phyloP scores from a whole-genome alignment of 2,113 vertebrate genomes.

The Porphyrio hochstetteri region DNA sequence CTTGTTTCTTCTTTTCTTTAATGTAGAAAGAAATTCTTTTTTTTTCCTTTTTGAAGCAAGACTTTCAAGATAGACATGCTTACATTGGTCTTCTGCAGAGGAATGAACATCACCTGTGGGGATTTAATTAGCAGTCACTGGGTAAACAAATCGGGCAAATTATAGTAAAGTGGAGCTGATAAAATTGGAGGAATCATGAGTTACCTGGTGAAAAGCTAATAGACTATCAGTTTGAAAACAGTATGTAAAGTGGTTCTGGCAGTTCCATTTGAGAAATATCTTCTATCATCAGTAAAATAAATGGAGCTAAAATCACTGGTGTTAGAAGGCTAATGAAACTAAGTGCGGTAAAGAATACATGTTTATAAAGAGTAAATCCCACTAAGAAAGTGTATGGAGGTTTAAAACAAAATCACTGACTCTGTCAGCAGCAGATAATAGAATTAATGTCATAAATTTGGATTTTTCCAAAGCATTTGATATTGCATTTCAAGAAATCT shows the following conservation, averaged over 20 bases:
- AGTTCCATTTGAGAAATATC: constrained; percentile 54
- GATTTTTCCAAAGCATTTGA: constrained; percentile 38
- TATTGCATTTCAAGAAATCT: constrained; percentile 33
- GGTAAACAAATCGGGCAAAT: neutral
- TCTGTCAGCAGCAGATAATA: constrained; percentile 23
- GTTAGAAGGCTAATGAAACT: constrained; percentile 30
- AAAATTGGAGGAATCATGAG: neutral
- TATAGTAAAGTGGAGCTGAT: neutral
- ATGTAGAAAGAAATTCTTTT: neutral
- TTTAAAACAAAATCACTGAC: neutral
- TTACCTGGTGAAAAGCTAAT: constrained; percentile 51
- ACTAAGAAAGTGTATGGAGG: neutral
- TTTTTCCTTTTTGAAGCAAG: neutral
- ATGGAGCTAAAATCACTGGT: constrained; percentile 29
- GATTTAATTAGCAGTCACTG: constrained; percentile 32
- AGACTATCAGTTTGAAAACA: constrained; percentile 28
- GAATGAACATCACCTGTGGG: neutral
- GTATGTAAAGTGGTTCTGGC: constrained; percentile 46
- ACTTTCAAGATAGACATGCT: neutral
- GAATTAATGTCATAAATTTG: constrained; percentile 29
- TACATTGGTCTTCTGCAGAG: neutral
- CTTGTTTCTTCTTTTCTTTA: neutral
- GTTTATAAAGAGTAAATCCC: constrained; percentile 1
- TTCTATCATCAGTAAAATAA: constrained; percentile 52
- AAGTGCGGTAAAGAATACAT: neutral